These are phyloP conservation scores for Coregonus clupeaformis DNA, from an alignment of 2,113 vertebrate species.

Conservation along the genomic window DNA sequence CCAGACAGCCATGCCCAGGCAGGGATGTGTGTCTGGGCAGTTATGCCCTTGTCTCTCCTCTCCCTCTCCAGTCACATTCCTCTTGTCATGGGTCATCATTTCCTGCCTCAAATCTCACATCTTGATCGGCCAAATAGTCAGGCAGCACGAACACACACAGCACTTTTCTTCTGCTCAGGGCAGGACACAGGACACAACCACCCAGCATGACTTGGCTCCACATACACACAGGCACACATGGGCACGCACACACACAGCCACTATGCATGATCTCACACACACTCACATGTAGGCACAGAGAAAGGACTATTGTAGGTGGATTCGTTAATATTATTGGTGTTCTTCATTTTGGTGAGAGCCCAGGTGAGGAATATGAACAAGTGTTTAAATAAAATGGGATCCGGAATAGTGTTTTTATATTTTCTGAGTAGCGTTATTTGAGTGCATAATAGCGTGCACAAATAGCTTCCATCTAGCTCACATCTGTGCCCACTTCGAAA, in stretches of 20 bases:
- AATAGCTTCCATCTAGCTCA: conserved; percentile 41
- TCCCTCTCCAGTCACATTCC: conserved; percentile 52
- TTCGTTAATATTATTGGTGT: too few species aligned
- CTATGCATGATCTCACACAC: conserved; percentile 8
- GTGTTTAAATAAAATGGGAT: not conserved
- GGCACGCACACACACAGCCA: conserved; percentile 28
- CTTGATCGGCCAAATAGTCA: conserved; percentile 27
- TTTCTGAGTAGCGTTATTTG: conserved; percentile 34
- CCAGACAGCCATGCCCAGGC: too few species aligned
- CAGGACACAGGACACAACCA: not conserved
- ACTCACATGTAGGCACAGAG: too few species aligned
- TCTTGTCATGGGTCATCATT: conserved; percentile 43
- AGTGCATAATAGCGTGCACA: conserved; percentile 13
- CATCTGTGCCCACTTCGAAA: conserved; percentile 45
- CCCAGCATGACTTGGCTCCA: not conserved
- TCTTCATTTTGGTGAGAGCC: not conserved
- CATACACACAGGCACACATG: not conserved
- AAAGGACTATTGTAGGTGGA: too few species aligned
- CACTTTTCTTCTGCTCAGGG: too few species aligned
- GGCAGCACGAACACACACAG: too few species aligned
- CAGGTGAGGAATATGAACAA: not conserved
- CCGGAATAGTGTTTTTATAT: conserved; percentile 1
- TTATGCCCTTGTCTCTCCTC: conserved; percentile 10
- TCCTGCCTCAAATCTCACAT: conserved; percentile 62
- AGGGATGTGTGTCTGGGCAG: too few species aligned